Conservation (phyloP, 2,888 invertebrate species). For the Axea sp. region DNA sequence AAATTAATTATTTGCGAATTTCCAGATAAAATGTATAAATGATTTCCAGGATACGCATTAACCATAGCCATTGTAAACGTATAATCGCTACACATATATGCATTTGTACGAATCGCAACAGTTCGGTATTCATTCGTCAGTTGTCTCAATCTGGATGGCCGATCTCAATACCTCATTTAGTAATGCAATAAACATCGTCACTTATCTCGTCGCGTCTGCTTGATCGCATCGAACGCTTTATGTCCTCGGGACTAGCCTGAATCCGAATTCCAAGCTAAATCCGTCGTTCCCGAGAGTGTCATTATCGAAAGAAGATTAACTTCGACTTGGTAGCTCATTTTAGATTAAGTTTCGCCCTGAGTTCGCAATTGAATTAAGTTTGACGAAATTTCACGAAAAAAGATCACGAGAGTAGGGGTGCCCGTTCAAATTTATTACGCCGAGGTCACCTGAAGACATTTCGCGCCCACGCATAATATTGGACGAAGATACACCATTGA, state of each 20-base stretch:
- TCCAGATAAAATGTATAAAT: conserved; percentile 17
- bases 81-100: conserved; percentile 1
- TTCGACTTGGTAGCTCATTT: conserved; percentile 13
- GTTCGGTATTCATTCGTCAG: conserved; percentile 34
- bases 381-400: conserved; percentile 28
- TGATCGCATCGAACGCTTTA: conserved; percentile 2
- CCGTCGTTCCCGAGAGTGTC: conserved; percentile 38
- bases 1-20: conserved; percentile 29
- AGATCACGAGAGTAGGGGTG: conserved; percentile 3
- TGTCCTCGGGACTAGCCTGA: conserved; percentile 48
- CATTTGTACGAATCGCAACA: conserved; percentile 26
- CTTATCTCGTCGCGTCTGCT: conserved; percentile 39
- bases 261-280: conserved; percentile 66
- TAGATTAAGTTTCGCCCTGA: conserved; percentile 4
- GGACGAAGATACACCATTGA: conserved; percentile 24
- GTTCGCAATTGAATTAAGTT: conserved; percentile 7
- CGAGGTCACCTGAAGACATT: conserved; percentile 40
- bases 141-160: conserved; percentile 45
- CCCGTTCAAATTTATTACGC: conserved; percentile 43
- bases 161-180: conserved; percentile 48
- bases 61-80: conserved; percentile 12
- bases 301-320: conserved; percentile 41
- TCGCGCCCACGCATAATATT: conserved; percentile 37
- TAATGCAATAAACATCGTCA: conserved; percentile 43
- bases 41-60: conserved; percentile 6